Base-by-base conservation (phyloP, 1,140 invertebrate genomes). In the Drosophila lowei region DNA sequence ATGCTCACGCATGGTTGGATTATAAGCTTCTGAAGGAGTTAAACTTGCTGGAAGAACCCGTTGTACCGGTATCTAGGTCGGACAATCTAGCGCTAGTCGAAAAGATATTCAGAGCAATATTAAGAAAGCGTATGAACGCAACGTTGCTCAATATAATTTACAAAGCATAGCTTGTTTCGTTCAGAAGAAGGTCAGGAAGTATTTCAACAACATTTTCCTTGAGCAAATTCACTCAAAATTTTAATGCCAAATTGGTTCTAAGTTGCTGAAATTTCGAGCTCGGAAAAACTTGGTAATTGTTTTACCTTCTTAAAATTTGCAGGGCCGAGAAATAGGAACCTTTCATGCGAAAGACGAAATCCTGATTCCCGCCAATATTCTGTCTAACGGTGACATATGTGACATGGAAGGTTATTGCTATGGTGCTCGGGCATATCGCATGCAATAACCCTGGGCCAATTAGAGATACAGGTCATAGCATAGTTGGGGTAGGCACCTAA, bases 151-250 rank as follows among this genome's bases (percentile, higher is more conserved):
- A 13, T 48, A 48, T 2, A 57, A 57, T 13, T 46, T 57, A 30
- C 25, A 7, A 43, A 46, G 44, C 43, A 3, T 28, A 46, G 8
- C 57, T 46, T 5, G 57, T 59, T 16, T 21, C 6, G 2, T 46
- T 28, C 15, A 9, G 15, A 66, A 23, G 46, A 41, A 13, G 57
- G 44, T 18, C 57, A 49, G 21, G 46, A 48, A 48, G 57, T 41
- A 48, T 58, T 58, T 47, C 23, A 47, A 15, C 23, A 44, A 38
- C 48, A 48, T 58, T 58, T 18, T 23, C 13, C 3, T 16, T 59
- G 2, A 59, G 57, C 30, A 59, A 59, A 21, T 59, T 59, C 11
- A 47, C 15, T 9, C 59, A 61, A 15, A 61, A 61, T 15, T 61
- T 23, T 28, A 61, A 61, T 11, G 28, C 21, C 2, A 61, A 61